Percentiles rank a stretch among this genome's conserved stretches.
These are phyloP conservation scores for Anabas testudineus DNA, from an alignment of 2,797 vertebrate genomes.

Conservation along the genomic window DNA sequence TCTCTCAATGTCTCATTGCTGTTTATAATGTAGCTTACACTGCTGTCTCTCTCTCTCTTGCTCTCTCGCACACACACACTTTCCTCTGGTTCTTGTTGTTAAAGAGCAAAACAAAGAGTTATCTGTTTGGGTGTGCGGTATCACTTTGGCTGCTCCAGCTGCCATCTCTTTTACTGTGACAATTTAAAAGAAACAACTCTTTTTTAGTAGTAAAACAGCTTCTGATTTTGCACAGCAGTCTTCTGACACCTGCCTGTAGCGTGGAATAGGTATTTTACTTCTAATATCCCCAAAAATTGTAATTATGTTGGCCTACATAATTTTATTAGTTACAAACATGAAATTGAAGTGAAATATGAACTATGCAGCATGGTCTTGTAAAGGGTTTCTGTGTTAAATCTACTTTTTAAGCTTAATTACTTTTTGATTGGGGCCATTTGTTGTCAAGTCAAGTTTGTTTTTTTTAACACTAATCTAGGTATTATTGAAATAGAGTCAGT, in stretches of 20 bases:
- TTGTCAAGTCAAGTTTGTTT: too few relatives aligned
- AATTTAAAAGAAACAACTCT: not conserved
- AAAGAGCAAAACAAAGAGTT: conserved; percentile 75
- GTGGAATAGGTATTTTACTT: too few relatives aligned
- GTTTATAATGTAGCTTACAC: conserved; percentile 62
- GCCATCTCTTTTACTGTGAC: conserved; percentile 34
- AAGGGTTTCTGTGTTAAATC: not conserved
- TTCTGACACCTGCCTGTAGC: too few relatives aligned
- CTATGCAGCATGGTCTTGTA: not conserved
- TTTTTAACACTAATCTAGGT: too few relatives aligned
- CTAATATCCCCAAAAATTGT: too few relatives aligned
- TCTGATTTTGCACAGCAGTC: too few relatives aligned
- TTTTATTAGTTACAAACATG: not conserved
- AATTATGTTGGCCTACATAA: not conserved
- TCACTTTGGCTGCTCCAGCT: conserved; percentile 39
- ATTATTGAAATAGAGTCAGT: too few relatives aligned
- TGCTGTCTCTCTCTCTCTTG: conserved; percentile 34
- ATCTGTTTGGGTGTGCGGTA: conserved; percentile 65
- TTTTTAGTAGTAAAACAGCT: too few relatives aligned
- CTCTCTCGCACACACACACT: conserved; percentile 41
- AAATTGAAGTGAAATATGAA: not conserved
- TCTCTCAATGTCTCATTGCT: conserved; percentile 76
- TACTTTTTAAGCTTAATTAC: not conserved
- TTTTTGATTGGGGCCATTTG: too few relatives aligned
- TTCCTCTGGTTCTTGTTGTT: conserved; percentile 44